Base-by-base conservation (phyloP, 2,888 invertebrate genomes). In the Gortyna flavago region DNA sequence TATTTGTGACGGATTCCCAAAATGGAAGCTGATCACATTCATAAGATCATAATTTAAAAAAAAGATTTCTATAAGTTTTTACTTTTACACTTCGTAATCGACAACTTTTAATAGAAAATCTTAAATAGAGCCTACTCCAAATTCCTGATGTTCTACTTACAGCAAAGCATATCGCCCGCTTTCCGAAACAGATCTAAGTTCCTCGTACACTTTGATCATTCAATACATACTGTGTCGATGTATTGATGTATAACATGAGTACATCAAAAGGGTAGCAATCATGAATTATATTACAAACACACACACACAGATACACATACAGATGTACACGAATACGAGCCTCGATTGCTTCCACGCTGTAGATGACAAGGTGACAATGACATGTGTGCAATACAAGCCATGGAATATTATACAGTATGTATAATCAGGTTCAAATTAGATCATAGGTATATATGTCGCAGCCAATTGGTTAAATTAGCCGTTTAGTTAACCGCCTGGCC, bases 251-350 rank as follows among this genome's bases (percentile, higher is more conserved):
- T 59, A 59, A 41, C 62, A 32, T 64, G 41, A 51, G 18, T 59
- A 25, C 48, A 71, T 72, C 81, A 68, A 76, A 80, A 66, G 38
- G 16, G 29, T 35, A 59, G 59, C 62, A 21, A 61, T 61, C 75
- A 54, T 54, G 48, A 25, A 71, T 35, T 61, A 59, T 73, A 73
- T 73, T 54, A 69, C 76, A 64, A 18, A 62, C 59, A 25, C 38
- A 57, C 38, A 57, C 32, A 69, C 21, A 29, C 32, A 57, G 21
- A 51, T 29, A 69, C 21, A 57, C n/a, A n/a, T 4, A 57, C 3
- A 48, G 8, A 51, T 7, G 29, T 13, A 41, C 54, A 48, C 1
- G 2, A 21, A 25, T 32, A 9, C 8, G 13, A 25, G 6, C 29
- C 1, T n/a, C 25, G 29, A 66, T 59, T 61, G 25, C 29, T 35